phyloP scores from a whole-genome alignment of 2,113 vertebrate species.

The Rhagologus leucostigma region DNA sequence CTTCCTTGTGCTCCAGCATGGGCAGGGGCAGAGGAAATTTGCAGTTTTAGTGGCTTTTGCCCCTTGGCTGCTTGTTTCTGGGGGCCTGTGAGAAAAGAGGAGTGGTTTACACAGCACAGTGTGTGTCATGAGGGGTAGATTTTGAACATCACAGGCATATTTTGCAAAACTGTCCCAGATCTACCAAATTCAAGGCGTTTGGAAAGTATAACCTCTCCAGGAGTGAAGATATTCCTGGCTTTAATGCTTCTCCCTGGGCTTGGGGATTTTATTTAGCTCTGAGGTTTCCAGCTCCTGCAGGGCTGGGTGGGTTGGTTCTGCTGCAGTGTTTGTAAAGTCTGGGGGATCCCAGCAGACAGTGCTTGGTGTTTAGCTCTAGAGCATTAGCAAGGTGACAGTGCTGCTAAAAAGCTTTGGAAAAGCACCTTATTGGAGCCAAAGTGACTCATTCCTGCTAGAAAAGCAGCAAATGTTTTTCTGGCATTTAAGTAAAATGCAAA shows the following conservation, averaged over 20 bases:
- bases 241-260: not conserved
- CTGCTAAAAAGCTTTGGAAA: not conserved
- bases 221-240: not conserved
- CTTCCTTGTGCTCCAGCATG: not conserved
- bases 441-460: slow-evolving; percentile 18
- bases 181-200: not conserved
- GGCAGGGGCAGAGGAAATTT: not conserved
- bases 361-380: not conserved
- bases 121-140: fast-evolving
- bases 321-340: not conserved
- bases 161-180: not conserved
- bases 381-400: not conserved
- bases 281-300: not conserved
- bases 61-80: not conserved
- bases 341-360: not conserved
- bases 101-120: fast-evolving
- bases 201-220: not conserved
- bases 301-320: not conserved
- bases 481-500: slow-evolving; percentile 20
- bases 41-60: not conserved
- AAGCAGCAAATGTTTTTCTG: slow-evolving; percentile 10
- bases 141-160: not conserved
- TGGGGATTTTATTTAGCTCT: not conserved
- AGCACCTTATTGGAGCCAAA: not conserved
- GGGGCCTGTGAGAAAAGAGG: not conserved